Percentiles rank a stretch among this genome's conserved stretches.
These are phyloP conservation scores for Rhinoderma darwinii DNA, from an alignment of 2,113 vertebrate species.

Conservation along the genomic window DNA sequence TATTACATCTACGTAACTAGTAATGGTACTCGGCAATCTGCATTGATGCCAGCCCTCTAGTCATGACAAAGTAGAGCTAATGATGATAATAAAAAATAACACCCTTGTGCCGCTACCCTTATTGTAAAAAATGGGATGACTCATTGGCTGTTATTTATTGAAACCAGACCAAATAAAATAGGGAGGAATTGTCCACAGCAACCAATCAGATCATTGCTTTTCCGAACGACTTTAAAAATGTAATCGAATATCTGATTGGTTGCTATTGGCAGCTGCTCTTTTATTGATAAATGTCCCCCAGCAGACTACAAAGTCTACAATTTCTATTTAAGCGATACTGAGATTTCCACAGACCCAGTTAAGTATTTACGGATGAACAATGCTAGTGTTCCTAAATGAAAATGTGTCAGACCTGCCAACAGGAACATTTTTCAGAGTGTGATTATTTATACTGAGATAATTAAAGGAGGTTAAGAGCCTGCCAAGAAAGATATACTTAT, in stretches of 20 bases:
- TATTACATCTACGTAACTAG: no score
- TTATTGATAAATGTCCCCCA: no score
- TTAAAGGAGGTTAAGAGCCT: background rate
- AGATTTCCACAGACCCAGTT: background rate
- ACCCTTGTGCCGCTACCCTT: no score
- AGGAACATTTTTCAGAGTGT: conserved; percentile 3
- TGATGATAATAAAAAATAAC: background rate
- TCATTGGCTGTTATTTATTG: no score
- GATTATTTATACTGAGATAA: conserved; percentile 16
- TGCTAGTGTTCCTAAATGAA: background rate
- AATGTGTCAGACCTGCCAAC: background rate
- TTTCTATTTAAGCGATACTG: background rate
- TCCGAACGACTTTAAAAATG: no score
- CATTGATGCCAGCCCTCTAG: background rate
- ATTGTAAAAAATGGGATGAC: no score
- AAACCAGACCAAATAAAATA: no score
- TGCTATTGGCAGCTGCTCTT: no score
- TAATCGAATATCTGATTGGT: no score
- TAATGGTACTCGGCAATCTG: no score
- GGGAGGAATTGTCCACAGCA: no score
- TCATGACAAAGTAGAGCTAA: background rate
- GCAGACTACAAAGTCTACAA: background rate
- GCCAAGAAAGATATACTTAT: conserved; percentile 10
- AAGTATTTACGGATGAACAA: background rate
- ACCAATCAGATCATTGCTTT: no score